Percentiles rank a stretch among this genome's conserved stretches.
phyloP scores from a whole-genome alignment of 1,140 invertebrate genomes.

The Vollenhovia emeryi region DNA sequence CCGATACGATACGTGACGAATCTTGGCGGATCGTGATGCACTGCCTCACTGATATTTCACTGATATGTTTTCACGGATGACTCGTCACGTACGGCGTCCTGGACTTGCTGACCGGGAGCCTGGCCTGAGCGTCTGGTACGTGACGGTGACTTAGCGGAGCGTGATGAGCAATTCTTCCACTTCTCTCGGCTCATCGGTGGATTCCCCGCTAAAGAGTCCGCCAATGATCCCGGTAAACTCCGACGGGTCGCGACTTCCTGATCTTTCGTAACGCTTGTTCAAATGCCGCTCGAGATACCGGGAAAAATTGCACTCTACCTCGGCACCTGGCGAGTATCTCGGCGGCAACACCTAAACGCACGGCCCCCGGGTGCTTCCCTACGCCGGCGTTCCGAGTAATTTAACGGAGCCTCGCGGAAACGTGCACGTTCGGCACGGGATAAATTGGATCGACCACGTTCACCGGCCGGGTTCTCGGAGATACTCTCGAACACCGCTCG shows the following conservation, averaged over 20 bases:
- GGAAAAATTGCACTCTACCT: not conserved
- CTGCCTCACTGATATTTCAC: conserved; percentile 1
- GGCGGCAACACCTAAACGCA: not conserved
- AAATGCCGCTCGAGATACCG: not conserved
- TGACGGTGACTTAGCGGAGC: not conserved
- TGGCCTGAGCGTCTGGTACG: conserved; percentile 22
- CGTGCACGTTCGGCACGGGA: not conserved
- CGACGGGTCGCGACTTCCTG: not conserved
- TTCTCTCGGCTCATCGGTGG: not conserved
- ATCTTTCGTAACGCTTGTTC: not conserved
- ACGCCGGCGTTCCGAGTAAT: not conserved
- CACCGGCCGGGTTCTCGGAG: not conserved
- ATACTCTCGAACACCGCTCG: not conserved
- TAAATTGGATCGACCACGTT: not conserved
- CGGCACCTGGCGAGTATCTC: not conserved
- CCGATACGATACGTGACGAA: conserved; percentile 15
- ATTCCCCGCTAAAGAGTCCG: not conserved
- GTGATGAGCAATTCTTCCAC: not conserved
- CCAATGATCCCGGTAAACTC: not conserved
- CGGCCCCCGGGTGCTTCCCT: not conserved
- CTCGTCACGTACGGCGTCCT: not conserved
- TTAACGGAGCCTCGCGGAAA: not conserved
- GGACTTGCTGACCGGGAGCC: not conserved
- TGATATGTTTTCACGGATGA: conserved; percentile 15
- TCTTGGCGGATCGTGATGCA: not conserved